phyloP scores from a whole-genome alignment of 2,888 invertebrate genomes.

The Drosophila formosana region DNA sequence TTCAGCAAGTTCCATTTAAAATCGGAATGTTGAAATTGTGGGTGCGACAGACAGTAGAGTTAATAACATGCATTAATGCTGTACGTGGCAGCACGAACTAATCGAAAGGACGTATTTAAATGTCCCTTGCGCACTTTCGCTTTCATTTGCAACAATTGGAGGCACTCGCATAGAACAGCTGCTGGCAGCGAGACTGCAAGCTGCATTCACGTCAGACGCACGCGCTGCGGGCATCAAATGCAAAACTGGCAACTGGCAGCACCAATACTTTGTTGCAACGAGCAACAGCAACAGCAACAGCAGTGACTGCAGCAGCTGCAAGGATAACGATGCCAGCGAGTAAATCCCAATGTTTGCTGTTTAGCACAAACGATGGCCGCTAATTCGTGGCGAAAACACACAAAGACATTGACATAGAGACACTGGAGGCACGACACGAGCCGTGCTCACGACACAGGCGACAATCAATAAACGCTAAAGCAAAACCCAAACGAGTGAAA shows the following conservation, averaged over 20 bases:
- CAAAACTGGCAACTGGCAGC: conserved; percentile 40
- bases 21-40: conserved; percentile 31
- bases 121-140: conserved; percentile 16
- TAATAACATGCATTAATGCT: conserved; percentile 23
- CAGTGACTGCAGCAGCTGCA: conserved; percentile 29
- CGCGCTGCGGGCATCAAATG: conserved; percentile 52
- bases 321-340: conserved; percentile 30
- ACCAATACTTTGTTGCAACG: conserved; percentile 9
- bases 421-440: conserved; percentile 3
- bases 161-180: conserved; percentile 40
- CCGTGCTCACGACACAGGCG: conserved; percentile 28
- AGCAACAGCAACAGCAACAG: conserved; percentile 1
- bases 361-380: conserved; percentile 40
- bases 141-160: conserved; percentile 48
- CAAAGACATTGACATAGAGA: background rate
- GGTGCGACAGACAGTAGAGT: conserved; percentile 20
- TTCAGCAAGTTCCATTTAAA: background rate
- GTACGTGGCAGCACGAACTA: conserved; percentile 31
- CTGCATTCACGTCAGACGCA: conserved; percentile 62
- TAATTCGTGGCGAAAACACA: conserved; percentile 40
- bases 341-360: conserved; percentile 34
- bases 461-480: conserved; percentile 55
- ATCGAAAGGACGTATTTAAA: conserved; percentile 5
- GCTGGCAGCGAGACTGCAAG: conserved; percentile 21
- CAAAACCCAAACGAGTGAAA: conserved; percentile 29